phyloP scores from a whole-genome alignment of 1,140 invertebrate species.

The Wasmannia auropunctata region DNA sequence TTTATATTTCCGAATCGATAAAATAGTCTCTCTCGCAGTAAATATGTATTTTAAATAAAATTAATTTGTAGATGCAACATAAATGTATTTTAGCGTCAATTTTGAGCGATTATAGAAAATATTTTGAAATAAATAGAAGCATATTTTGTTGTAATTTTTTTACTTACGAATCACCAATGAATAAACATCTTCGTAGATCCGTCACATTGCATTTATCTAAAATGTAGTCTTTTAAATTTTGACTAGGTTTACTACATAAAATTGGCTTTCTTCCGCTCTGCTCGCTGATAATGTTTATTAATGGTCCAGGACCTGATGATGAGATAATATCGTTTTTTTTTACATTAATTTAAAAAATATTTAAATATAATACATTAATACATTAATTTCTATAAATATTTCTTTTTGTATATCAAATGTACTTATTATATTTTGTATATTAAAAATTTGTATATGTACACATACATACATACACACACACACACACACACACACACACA shows the following conservation, averaged over 20 bases:
- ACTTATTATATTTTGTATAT: background rate
- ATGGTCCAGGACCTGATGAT: slow-evolving; percentile 83
- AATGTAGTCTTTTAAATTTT: slow-evolving; percentile 82
- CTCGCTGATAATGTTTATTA: slow-evolving; percentile 83
- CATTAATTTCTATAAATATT: too few relatives aligned
- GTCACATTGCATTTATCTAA: slow-evolving; percentile 81
- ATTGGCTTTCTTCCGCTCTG: slow-evolving; percentile 81
- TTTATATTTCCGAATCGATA: slow-evolving; percentile 33
- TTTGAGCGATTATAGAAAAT: background rate
- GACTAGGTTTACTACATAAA: slow-evolving; percentile 86
- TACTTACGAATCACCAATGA: slow-evolving; percentile 87
- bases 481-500: too few relatives aligned
- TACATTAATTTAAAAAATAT: background rate
- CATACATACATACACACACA: too few relatives aligned
- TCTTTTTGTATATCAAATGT: background rate
- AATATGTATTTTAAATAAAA: slow-evolving; percentile 34
- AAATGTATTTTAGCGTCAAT: background rate
- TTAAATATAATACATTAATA: background rate
- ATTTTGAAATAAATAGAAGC: background rate
- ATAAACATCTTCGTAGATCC: slow-evolving; percentile 86
- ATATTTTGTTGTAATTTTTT: slow-evolving; percentile 1
- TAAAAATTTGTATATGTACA: background rate
- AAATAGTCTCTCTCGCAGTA: background rate
- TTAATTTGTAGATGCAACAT: background rate
- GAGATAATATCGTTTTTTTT: background rate